These are phyloP conservation scores for Meliscaeva auricollis DNA, from an alignment of 2,888 invertebrate genomes.

Conservation along the genomic window DNA sequence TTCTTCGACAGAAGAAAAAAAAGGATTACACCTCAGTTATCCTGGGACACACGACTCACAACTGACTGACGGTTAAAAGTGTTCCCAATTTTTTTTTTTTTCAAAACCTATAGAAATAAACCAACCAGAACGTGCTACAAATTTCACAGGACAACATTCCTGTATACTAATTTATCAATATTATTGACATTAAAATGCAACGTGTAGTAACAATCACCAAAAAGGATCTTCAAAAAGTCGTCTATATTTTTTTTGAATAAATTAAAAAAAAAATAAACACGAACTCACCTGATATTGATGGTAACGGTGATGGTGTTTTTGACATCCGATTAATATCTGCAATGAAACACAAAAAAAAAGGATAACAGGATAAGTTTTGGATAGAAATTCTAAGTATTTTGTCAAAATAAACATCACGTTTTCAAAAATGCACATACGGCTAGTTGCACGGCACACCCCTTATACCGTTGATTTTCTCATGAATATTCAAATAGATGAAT, in stretches of 20 bases:
- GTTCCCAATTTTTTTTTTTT: conserved; percentile 32
- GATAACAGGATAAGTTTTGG: conserved; percentile 54
- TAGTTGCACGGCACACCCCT: conserved; percentile 32
- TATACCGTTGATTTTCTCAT: conserved; percentile 53
- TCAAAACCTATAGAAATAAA: conserved; percentile 38
- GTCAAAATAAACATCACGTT: conserved; percentile 74
- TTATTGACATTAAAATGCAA: conserved; percentile 42
- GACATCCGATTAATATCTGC: conserved; percentile 83
- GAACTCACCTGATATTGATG: conserved; percentile 82
- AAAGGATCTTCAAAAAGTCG: too few species aligned
- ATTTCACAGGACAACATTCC: conserved; percentile 13
- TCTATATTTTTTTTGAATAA: conserved; percentile 52
- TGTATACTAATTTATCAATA: conserved; percentile 29
- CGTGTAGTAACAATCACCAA: conserved; percentile 77
- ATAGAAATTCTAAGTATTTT: conserved; percentile 61
- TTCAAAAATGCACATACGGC: conserved; percentile 14
- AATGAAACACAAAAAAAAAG: conserved; percentile 76
- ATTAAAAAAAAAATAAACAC: conserved; percentile 44
- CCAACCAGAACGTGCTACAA: conserved; percentile 67
- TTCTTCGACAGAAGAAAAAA: neutral
- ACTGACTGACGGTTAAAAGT: conserved; percentile 53
- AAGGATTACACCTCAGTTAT: conserved; percentile 68
- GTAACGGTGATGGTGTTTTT: conserved; percentile 83
- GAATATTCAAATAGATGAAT: conserved; percentile 74
- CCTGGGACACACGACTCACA: conserved; percentile 27